Base-by-base conservation (phyloP, 2,888 invertebrate genomes). In the Ferdinandea cuprea region DNA sequence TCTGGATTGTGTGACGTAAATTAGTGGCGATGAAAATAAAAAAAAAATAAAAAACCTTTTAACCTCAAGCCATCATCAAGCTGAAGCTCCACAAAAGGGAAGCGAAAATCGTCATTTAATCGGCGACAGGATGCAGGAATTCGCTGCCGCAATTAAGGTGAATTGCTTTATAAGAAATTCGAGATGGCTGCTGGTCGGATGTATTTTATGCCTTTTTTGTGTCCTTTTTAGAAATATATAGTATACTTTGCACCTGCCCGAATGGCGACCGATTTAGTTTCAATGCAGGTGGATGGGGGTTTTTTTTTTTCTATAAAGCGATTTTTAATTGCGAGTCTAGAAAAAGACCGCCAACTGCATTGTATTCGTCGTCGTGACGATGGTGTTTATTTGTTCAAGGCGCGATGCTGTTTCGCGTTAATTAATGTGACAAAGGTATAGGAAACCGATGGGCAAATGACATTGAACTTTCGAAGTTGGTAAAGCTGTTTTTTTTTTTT, bases 271-370 rank as follows among this genome's bases (percentile, higher is more conserved):
- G 59, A 61, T 52, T 69, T 35, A 32, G 50, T 63, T 61, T 44
- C 52, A 32, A 42, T 54, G 65, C 74, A 74, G 74, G 48, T 58
- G 74, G 46, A 2, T 50, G 44, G 9, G 17, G 15, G 52, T 58
- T 48, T 19, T 35, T 56, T 46, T 58, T 48, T 19, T 35, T 56
- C 46, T 37, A 46, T 21, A 74, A 74, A 74, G 58, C 74, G 74
- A 74, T 66, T 66, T 74, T 66, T 74, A 74, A 74, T 74, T 74
- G 58, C 50, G 28, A 35, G 50, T n/a, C 63, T 37, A 25, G 32
- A 61, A 13, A 35, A 52, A 42, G 35, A 15, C 35, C 19, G 37
- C 35, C 19, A 28, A 40, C 15, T 69, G 48, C 69, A 69, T 58
- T 69, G 69, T 48, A 58, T 58, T 58, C n/a, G 17, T 35, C 25